Evolutionary conservation across 2,888 invertebrate species (phyloP), one percentile per base, ranked within the genome.

Genomic region (Rhyacophila evoluta): DNA sequence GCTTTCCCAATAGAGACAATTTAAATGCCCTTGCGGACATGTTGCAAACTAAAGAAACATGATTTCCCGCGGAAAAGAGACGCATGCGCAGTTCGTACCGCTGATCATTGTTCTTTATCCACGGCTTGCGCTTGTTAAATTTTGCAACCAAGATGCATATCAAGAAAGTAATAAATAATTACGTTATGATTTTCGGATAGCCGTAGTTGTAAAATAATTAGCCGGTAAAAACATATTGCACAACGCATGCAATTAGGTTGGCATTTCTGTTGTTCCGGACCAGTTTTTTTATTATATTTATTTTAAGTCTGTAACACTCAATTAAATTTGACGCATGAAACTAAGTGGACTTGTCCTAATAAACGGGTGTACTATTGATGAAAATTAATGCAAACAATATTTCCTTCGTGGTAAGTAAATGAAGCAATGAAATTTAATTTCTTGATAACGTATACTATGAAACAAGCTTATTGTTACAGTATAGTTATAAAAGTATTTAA

Each of bases 131-230:
- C 10, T 55, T 55, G 2, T 12, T 12, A 0, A 8, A 19, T 55
- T 55, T 55, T 25, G 55, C 55, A 55, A 55, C 19, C 55, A 19
- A 25, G 55, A 55, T 55, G 19, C 55, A 55, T 55, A 55, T 55
- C 55, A 55, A 55, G 55, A 55, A 10, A 55, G 19, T 55, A 55
- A 55, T 55, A 55, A 55, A 55, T 55, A 55, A 55, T 55, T 55
- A 19, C 19, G 19, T 55, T 25, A 55, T 25, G 15, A 55, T 10
- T 55, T 25, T 55, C 19, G 15, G 55, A 55, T 55, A 55, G 19
- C 19, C 55, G 19, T 19, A 55, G 55, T 55, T 55, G 55, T 55
- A 25, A 55, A 55, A n/a, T n/a, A n/a, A 19, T 55, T 25, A 25
- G 10, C 55, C 8, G 55, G 55, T 12, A 55, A 55, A 55, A 55